Conservation (phyloP, 2,113 vertebrate species). For the Oreochromis aureus region DNA sequence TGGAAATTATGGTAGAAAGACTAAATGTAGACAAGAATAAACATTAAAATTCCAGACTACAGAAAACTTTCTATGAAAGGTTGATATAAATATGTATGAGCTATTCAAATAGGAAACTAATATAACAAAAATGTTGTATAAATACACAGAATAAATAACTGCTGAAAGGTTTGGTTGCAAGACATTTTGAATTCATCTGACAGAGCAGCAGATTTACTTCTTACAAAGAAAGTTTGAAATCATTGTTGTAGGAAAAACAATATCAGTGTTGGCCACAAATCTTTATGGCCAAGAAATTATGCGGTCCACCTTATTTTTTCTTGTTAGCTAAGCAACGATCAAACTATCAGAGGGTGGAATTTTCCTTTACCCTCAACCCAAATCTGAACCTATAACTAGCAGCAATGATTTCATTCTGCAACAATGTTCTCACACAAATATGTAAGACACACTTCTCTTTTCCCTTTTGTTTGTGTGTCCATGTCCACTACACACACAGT, state of each 20-base stretch:
- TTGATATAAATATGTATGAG: background rate
- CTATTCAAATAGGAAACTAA: fast-evolving
- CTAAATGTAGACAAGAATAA: background rate
- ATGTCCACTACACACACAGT: background rate
- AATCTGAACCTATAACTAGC: background rate
- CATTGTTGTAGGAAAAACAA: background rate
- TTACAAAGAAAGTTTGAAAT: background rate
- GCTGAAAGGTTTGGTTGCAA: background rate
- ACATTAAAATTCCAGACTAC: background rate
- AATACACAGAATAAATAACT: background rate
- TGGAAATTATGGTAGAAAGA: background rate
- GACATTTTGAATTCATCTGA: background rate
- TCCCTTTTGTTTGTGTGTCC: background rate
- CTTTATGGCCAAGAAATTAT: background rate
- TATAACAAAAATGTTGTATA: background rate
- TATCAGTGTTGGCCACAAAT: background rate
- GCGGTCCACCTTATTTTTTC: background rate
- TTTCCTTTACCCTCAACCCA: background rate
- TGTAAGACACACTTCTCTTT: background rate
- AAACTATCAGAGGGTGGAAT: background rate
- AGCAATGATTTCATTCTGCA: background rate
- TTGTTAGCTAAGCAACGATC: background rate
- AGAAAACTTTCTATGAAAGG: background rate
- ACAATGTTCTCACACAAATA: slow-evolving; percentile 1
- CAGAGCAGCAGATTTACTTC: background rate